Evolutionary conservation across 2,113 vertebrate species (phyloP).

Genomic region (Misgurnus anguillicaudatus): DNA sequence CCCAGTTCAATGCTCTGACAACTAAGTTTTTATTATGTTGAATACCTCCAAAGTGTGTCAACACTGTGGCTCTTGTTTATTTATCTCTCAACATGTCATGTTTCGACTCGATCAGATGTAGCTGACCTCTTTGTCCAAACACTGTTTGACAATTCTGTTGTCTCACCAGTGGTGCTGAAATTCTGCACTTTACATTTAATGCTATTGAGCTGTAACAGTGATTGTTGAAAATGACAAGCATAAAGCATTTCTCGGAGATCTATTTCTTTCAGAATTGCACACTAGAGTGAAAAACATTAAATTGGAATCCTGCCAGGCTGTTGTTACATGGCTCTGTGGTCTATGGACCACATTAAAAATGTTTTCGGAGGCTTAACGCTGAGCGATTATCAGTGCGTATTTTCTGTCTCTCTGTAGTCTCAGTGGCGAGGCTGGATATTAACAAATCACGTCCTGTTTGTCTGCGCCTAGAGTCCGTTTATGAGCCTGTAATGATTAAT

Average conservation of each 20-base stretch:
- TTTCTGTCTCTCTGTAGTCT: slow-evolving; percentile 13
- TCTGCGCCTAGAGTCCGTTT: slow-evolving; percentile 24
- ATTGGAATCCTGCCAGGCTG: slow-evolving; percentile 16
- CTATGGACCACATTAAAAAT: slow-evolving; percentile 5
- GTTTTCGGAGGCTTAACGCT: slow-evolving; percentile 8
- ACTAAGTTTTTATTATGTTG: too few species aligned
- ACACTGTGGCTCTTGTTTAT: too few species aligned
- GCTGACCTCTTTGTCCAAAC: not conserved
- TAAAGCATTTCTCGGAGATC: not conserved
- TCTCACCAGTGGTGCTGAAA: not conserved
- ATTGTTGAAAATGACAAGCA: not conserved
- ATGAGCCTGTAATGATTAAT: slow-evolving; percentile 27
- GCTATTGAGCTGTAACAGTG: not conserved
- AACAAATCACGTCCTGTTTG: slow-evolving; percentile 38
- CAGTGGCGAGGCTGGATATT: slow-evolving; percentile 5
- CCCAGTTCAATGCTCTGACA: too few species aligned
- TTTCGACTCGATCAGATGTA: not conserved
- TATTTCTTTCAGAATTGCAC: slow-evolving; percentile 5
- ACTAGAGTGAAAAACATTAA: slow-evolving; percentile 11
- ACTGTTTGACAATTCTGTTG: not conserved
- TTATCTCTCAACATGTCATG: not conserved
- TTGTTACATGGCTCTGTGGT: slow-evolving; percentile 29
- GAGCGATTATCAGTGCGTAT: not conserved
- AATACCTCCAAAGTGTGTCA: too few species aligned
- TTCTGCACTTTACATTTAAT: not conserved